Percentiles rank a stretch among this genome's conserved stretches.
Evolutionary conservation across 2,888 invertebrate genomes (phyloP).

Genomic region (Aphrophora alni): DNA sequence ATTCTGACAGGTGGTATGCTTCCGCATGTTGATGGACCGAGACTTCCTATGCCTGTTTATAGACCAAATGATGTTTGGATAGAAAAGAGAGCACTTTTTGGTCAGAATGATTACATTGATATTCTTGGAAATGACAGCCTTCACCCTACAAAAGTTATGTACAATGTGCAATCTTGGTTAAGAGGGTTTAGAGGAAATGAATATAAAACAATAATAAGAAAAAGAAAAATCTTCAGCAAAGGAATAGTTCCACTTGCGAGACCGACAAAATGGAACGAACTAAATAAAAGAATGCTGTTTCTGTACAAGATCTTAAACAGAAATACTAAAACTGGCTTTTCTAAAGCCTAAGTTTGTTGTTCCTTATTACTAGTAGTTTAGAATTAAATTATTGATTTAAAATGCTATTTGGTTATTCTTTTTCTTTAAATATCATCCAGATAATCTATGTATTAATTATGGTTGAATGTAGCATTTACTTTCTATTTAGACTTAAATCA

Average conservation of each 20-base stretch:
- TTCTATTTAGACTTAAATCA: no score
- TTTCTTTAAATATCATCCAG: not conserved
- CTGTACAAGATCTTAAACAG: constrained; percentile 80
- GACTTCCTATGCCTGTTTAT: constrained; percentile 66
- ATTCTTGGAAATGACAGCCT: constrained; percentile 84
- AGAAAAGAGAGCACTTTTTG: constrained; percentile 80
- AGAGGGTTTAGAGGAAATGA: constrained; percentile 88
- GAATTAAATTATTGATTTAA: not conserved
- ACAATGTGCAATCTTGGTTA: constrained; percentile 88
- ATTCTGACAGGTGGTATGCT: constrained; percentile 71
- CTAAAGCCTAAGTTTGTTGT: constrained; percentile 14
- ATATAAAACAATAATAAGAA: constrained; percentile 76
- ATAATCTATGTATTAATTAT: no score
- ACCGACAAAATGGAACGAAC: constrained; percentile 79
- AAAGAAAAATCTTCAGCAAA: constrained; percentile 68
- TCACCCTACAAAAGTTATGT: constrained; percentile 85
- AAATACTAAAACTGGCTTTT: constrained; percentile 74
- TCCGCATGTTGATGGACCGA: constrained; percentile 65
- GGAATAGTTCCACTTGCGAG: constrained; percentile 66
- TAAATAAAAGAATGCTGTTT: constrained; percentile 75
- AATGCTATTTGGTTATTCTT: not conserved
- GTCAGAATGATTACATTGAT: constrained; percentile 97
- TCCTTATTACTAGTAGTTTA: not conserved
- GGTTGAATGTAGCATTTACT: no score
- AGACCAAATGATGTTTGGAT: constrained; percentile 78